Evolutionary conservation across 2,797 vertebrate species (phyloP).

Genomic region (Megaceryle alcyon): DNA sequence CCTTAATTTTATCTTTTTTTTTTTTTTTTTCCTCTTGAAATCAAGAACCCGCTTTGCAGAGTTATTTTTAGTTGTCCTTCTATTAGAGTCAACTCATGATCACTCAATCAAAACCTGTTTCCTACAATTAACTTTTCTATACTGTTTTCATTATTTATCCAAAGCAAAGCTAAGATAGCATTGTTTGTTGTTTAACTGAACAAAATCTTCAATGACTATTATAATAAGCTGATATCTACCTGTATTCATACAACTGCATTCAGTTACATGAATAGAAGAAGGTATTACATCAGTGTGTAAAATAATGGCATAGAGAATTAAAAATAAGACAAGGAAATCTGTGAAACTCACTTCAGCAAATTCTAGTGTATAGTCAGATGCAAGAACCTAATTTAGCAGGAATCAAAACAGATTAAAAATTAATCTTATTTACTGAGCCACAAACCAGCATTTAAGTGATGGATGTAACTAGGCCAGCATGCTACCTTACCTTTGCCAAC

Average conservation of each 20-base stretch:
- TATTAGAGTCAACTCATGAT: background rate
- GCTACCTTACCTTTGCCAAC: background rate
- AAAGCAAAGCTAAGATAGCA: background rate
- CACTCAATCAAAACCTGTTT: background rate
- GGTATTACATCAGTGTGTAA: background rate
- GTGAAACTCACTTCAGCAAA: background rate
- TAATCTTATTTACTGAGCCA: slow-evolving; percentile 9
- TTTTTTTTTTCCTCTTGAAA: background rate
- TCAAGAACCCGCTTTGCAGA: background rate
- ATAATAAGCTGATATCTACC: background rate
- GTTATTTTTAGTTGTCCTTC: slow-evolving; percentile 21
- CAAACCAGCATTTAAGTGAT: slow-evolving; percentile 2
- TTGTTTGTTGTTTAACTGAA: background rate
- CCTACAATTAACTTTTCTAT: background rate
- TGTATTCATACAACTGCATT: background rate
- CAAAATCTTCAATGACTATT: background rate
- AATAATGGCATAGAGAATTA: background rate
- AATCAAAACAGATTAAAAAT: slow-evolving; percentile 22
- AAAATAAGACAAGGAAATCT: background rate
- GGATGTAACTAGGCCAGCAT: slow-evolving; percentile 19
- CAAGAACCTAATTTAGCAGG: background rate
- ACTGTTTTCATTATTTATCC: background rate
- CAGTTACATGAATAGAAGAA: background rate
- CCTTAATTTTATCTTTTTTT: background rate
- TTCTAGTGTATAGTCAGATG: background rate